Conservation (phyloP, 2,888 invertebrate species). For the Trissolcus brochymenae region DNA sequence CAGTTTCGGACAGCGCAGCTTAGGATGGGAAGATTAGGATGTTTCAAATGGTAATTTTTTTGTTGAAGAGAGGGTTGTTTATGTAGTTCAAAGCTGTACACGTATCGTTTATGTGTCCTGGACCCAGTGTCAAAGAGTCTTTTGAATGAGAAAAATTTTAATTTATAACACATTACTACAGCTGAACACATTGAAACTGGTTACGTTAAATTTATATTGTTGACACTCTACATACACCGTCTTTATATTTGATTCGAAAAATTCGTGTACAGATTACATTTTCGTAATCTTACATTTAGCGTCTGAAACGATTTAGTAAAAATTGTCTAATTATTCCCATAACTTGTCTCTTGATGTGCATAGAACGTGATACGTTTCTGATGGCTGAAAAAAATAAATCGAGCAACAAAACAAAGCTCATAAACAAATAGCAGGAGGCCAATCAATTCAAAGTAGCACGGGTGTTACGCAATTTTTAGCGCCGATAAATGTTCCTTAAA, state of each 20-base stretch:
- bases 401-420: conserved; percentile 11
- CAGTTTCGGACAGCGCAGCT: conserved; percentile 22
- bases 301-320: not conserved
- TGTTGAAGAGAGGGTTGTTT: conserved; percentile 11
- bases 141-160: not conserved
- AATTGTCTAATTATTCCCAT: conserved; percentile 1
- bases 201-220: not conserved
- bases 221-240: not conserved
- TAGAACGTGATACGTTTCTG: conserved; percentile 10
- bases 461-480: conserved; percentile 26
- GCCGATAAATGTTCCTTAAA: conserved; percentile 1
- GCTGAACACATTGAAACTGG: not conserved
- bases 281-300: no score
- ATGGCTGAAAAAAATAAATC: conserved; percentile 12
- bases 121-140: not conserved
- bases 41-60: conserved; percentile 49
- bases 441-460: conserved; percentile 20
- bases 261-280: no score
- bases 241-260: no score
- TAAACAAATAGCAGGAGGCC: conserved; percentile 30
- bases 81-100: conserved; percentile 10
- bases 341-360: not conserved
- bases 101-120: not conserved
- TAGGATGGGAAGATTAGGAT: conserved; percentile 17
- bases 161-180: not conserved